Conservation (phyloP, 2,888 invertebrate species). For the Epirrhoe tristata region DNA sequence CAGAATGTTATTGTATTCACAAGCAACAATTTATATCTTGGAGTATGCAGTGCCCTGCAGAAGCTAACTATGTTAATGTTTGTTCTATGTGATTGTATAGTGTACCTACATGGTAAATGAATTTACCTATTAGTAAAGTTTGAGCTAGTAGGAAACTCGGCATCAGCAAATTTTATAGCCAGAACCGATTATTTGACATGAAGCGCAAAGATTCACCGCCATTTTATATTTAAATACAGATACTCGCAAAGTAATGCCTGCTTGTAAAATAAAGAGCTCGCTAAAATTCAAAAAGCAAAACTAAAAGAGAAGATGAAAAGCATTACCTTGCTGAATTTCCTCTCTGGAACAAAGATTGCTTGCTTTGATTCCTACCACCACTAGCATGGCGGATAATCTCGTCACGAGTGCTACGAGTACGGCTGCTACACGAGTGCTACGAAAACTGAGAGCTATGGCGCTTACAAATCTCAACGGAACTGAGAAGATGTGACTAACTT, state of each 20-base stretch:
- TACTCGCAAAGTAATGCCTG: too few species aligned
- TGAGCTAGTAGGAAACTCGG: too few species aligned
- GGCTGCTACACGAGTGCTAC: constrained; percentile 25
- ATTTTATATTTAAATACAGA: too few species aligned
- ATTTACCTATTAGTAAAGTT: too few species aligned
- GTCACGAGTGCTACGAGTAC: constrained; percentile 35
- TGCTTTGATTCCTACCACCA: constrained; percentile 52
- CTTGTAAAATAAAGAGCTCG: not conserved
- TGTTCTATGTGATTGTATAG: too few species aligned
- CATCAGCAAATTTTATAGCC: too few species aligned
- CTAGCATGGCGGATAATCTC: constrained; percentile 36
- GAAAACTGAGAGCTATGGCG: constrained; percentile 22
- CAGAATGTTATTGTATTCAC: not conserved
- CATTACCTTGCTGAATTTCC: constrained; percentile 2
- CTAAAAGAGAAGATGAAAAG: constrained; percentile 1
- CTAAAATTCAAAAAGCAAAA: constrained; percentile 2
- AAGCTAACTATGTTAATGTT: constrained; percentile 3
- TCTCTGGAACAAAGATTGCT: constrained; percentile 39
- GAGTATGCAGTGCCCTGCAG: not conserved
- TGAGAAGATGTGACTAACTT: not conserved
- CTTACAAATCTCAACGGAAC: constrained; percentile 4
- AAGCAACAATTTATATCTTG: constrained; percentile 12
- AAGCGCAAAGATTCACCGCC: too few species aligned
- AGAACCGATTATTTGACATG: too few species aligned
- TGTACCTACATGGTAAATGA: too few species aligned